Percentiles rank a stretch among this genome's conserved stretches.
phyloP scores from a whole-genome alignment of 1,140 invertebrate species.

The Acarapis woodi region DNA sequence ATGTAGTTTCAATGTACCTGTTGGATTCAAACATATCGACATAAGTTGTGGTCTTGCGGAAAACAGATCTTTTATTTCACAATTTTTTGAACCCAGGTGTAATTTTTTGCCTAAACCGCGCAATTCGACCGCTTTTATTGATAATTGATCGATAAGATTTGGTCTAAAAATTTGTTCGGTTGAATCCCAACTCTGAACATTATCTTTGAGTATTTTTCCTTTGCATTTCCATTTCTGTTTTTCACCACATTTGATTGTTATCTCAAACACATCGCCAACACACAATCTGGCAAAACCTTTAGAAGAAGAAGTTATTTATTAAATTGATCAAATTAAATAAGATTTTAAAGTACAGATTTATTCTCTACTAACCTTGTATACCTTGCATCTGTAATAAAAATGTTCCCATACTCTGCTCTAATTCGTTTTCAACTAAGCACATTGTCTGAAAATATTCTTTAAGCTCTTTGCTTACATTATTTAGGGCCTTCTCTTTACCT shows the following conservation, averaged over 20 bases:
- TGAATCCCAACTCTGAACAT: slow-evolving; percentile 25
- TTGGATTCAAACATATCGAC: slow-evolving; percentile 30
- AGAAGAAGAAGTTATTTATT: too few species aligned
- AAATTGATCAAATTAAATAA: too few species aligned
- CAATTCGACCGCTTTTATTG: slow-evolving; percentile 25
- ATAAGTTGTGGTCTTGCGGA: slow-evolving; percentile 24
- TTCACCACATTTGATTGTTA: slow-evolving; percentile 25
- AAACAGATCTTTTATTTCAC: slow-evolving; percentile 29
- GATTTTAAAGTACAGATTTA: too few species aligned
- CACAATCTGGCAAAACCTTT: slow-evolving; percentile 29
- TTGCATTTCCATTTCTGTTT: slow-evolving; percentile 29
- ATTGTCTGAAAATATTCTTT: slow-evolving; percentile 24
- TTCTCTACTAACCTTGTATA: too few species aligned
- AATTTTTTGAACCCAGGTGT: slow-evolving; percentile 27
- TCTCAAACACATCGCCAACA: slow-evolving; percentile 30
- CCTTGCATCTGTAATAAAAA: slow-evolving; percentile 26
- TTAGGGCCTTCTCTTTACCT: slow-evolving; percentile 21
- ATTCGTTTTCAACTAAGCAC: slow-evolving; percentile 24
- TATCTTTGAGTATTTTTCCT: slow-evolving; percentile 24
- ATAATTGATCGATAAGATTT: slow-evolving; percentile 23
- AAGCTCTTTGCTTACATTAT: slow-evolving; percentile 23
- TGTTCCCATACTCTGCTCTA: slow-evolving; percentile 24
- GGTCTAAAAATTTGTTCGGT: slow-evolving; percentile 22
- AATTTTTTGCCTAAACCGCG: slow-evolving; percentile 21
- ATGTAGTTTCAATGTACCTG: slow-evolving; percentile 30